Base-by-base conservation (phyloP, 2,888 invertebrate genomes). In the Tuta absoluta region DNA sequence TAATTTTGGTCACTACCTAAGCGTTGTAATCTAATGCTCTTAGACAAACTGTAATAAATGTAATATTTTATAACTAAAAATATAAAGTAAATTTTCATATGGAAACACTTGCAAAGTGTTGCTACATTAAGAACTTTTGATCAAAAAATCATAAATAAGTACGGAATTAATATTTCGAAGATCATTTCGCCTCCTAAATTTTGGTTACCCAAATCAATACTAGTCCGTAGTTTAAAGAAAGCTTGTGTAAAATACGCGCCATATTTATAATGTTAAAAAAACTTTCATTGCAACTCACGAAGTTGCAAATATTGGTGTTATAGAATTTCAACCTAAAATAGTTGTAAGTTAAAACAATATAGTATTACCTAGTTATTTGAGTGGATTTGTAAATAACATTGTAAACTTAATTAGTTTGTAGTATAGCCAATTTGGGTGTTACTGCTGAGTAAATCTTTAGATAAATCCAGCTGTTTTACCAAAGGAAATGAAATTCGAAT, bases 131-230 rank as follows among this genome's bases (percentile, higher is more conserved):
- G 3, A 45, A n/a, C n/a, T 45, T 17, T 45, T 17, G 4, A 45
- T 45, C 4, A 45, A 17, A 3, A 45, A 45, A 10, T 33, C 45
- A n/a, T 17, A 3, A 17, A n/a, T 4, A 37, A 11, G 12, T 37
- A 45, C 7, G 3, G 14, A 41, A 41, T 41, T 45, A 45, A 8
- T 33, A 33, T 33, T n/a, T n/a, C 4, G 23, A 53, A 23, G 8
- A 23, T 21, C 12, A 23, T 23, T 53, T 53, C 10, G 10, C 56
- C 33, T 24, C 56, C n/a, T 59, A 72, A 73, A 69, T 67, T 72
- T 64, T 66, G 79, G 88, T 89, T 89, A 89, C 89, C 89, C 73
- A 81, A 78, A 77, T 21, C 78, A 80, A 79, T 74, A 79, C 90
- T 90, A 90, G 90, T 90, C 90, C 82, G 81, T 86, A 85, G 81